Evolutionary conservation across 2,113 vertebrate species (phyloP), one percentile per base, ranked within the genome.

Genomic region (Neoarius graeffei): DNA sequence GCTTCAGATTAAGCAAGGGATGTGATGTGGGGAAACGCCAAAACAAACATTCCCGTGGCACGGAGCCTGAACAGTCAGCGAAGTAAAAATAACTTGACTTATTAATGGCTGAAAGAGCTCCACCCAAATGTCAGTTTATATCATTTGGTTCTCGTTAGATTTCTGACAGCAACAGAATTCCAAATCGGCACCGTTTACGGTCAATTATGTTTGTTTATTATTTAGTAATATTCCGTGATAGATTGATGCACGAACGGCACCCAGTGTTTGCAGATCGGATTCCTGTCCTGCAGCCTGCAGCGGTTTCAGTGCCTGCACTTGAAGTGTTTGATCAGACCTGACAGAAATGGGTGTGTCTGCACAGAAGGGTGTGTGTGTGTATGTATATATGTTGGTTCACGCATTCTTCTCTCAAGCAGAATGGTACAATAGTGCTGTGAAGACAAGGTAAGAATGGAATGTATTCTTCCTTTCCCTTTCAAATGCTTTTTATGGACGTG

Each of bases 321-420:
- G 48, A n/a, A 52, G n/a, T 67, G 54, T 76, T 64, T 54, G 69
- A 82, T 56, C 66, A 50, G 56, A 54, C 52, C 14, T 83, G 66
- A 87, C 79, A 87, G 56, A 74, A 60, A 87, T 48, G 86, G 86
- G 86, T 83, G 86, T 83, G 86, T 83, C 66, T 56, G 20, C 13
- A 60, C n/a, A 56, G 59, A 57, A 5, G 62, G 59, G 48, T 80
- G 42, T 42, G 42, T 67, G 19, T 48, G 35, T 71, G 30, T 62
- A 7, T 54, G 27, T 27, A 27, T 30, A 30, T 57, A 56, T 30
- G 67, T 59, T 60, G n/a, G 64, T 74, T 82, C 48, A 66, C 69
- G 74, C 7, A 66, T 10, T 54, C n/a, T 17, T 83, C 11, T 88
- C 48, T 60, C 6, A 9, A 85, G 59, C 52, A 50, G 81, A n/a